Conservation (phyloP, 2,113 vertebrate species). For the Nesogale talazaci region DNA sequence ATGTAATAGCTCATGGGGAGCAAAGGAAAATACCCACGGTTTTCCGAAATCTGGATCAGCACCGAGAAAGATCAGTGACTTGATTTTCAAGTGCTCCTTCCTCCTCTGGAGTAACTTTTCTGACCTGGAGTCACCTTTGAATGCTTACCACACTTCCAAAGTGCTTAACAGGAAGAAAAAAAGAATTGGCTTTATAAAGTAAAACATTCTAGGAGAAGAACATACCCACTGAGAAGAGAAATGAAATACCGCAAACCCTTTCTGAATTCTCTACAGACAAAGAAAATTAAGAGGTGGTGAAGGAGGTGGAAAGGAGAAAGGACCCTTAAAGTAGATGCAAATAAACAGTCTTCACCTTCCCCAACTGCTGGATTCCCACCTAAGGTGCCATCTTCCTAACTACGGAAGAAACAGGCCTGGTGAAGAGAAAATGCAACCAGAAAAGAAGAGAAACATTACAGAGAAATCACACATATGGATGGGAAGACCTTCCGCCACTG, state of each 20-base stretch:
- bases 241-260: neutral
- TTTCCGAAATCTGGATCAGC: slow-evolving; percentile 54
- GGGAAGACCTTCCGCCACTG: neutral
- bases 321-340: neutral
- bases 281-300: neutral
- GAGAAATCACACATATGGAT: neutral
- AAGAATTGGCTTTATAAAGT: neutral
- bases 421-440: neutral
- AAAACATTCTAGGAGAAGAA: neutral
- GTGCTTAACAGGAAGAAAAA: neutral
- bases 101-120: slow-evolving; percentile 31
- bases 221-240: neutral
- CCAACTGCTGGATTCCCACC: neutral
- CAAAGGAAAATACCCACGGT: slow-evolving; percentile 47
- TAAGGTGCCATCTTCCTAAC: neutral
- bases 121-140: slow-evolving; percentile 42
- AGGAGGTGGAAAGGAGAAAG: neutral
- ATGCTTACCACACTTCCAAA: neutral
- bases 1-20: slow-evolving; percentile 37
- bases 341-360: neutral
- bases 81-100: slow-evolving; percentile 12
- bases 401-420: neutral
- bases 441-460: neutral
- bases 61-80: slow-evolving; percentile 52
- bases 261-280: neutral